These are phyloP conservation scores for Aleiodes sp. DNA, from an alignment of 1,140 invertebrate species.

Conservation along the genomic window DNA sequence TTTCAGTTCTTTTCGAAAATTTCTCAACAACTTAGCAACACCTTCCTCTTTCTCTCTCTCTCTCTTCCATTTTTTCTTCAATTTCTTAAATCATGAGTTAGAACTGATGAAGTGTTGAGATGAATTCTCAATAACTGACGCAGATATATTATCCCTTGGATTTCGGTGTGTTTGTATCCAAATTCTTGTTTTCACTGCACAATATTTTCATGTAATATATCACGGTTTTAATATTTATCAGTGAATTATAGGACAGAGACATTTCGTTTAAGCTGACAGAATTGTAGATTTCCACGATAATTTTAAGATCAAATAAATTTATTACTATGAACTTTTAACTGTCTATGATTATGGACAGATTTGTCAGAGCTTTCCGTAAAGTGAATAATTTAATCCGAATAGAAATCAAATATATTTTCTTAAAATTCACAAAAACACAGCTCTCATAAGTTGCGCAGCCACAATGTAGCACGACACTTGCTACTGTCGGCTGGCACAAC, in stretches of 20 bases:
- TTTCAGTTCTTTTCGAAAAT: not conserved
- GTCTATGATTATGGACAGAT: too few relatives aligned
- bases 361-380: too few relatives aligned
- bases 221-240: not conserved
- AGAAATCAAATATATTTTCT: too few relatives aligned
- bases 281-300: not conserved
- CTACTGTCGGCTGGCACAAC: constrained; percentile 64
- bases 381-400: too few relatives aligned
- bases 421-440: not conserved
- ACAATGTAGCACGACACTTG: constrained; percentile 53
- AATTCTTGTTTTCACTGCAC: constrained; percentile 4
- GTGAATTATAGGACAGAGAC: not conserved
- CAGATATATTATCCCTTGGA: constrained; percentile 17
- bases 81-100: not conserved
- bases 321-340: too few relatives aligned
- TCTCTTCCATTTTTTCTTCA: not conserved
- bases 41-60: not conserved
- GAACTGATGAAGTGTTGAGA: not conserved
- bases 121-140: constrained; percentile 7
- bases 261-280: not conserved
- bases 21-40: constrained; percentile 15
- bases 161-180: constrained; percentile 2
- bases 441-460: not conserved
- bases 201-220: not conserved
- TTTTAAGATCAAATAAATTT: not conserved